Conservation (phyloP, 2,888 invertebrate species). For the Seira sanloemensis region DNA sequence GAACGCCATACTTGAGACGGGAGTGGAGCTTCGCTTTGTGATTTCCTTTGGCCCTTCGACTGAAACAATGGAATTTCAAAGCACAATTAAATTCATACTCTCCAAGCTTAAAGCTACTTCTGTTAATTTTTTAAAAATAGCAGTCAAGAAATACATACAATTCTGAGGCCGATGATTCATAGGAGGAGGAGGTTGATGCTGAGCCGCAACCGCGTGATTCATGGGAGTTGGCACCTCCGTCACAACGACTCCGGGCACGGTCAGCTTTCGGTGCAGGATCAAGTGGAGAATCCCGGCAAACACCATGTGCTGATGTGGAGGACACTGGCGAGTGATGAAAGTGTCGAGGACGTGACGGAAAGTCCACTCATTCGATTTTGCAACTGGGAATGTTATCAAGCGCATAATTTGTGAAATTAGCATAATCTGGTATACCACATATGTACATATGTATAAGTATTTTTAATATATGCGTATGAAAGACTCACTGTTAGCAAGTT, state of each 20-base stretch:
- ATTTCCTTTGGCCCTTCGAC: constrained; percentile 51
- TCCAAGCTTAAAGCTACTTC: neutral
- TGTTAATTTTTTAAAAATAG: neutral
- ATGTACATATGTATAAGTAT: too few species aligned
- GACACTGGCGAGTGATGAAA: constrained; percentile 36
- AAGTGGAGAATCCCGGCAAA: constrained; percentile 51
- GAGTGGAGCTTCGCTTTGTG: constrained; percentile 76
- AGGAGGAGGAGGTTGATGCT: constrained; percentile 37
- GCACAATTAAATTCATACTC: too few species aligned
- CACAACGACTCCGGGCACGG: constrained; percentile 48
- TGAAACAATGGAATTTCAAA: neutral
- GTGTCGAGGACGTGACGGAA: constrained; percentile 42
- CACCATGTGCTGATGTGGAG: constrained; percentile 47
- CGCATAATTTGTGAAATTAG: too few species aligned
- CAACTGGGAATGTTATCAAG: too few species aligned
- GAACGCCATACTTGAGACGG: constrained; percentile 82
- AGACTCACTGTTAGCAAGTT: constrained; percentile 43
- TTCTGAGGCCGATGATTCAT: constrained; percentile 44
- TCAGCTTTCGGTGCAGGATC: constrained; percentile 44
- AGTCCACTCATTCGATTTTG: constrained; percentile 51
- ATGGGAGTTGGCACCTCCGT: constrained; percentile 6
- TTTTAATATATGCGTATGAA: too few species aligned
- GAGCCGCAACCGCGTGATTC: neutral
- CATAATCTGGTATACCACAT: too few species aligned
- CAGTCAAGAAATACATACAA: neutral